These are phyloP conservation scores for Enoplosus armatus DNA, from an alignment of 2,797 vertebrate species.

Conservation along the genomic window DNA sequence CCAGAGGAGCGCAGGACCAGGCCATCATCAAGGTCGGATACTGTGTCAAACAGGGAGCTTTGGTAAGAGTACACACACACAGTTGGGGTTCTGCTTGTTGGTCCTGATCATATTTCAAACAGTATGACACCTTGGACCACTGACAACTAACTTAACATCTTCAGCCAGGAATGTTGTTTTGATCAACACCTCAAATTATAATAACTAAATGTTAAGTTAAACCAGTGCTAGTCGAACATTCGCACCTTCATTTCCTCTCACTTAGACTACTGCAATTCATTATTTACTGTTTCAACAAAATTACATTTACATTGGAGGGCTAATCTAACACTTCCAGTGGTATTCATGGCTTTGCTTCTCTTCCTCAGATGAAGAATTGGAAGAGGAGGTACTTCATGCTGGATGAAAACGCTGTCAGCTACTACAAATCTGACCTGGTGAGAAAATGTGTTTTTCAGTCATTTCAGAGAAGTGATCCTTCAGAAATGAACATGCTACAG, in stretches of 20 bases:
- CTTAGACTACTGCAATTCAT: too few species aligned
- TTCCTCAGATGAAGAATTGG: constrained; percentile 96
- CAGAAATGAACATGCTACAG: neutral
- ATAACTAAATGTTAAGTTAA: too few species aligned
- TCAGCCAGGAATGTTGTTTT: neutral
- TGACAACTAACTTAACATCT: neutral
- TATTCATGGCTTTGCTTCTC: neutral
- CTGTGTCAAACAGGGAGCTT: constrained; percentile 96
- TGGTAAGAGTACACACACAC: constrained; percentile 83
- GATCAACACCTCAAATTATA: neutral
- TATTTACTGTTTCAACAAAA: neutral
- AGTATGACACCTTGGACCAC: too few species aligned
- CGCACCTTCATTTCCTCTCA: neutral
- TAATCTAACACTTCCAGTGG: neutral
- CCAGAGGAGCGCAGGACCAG: constrained; percentile 87
- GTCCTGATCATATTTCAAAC: neutral
- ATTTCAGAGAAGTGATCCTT: neutral
- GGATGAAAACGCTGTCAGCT: constrained; percentile 94
- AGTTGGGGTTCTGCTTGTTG: neutral
- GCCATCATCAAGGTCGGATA: constrained; percentile 92
- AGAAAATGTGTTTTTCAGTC: constrained; percentile 20
- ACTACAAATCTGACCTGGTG: constrained; percentile 96
- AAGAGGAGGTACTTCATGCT: constrained; percentile 96
- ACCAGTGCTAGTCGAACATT: too few species aligned
- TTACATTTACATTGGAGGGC: too few species aligned